These are phyloP conservation scores for Ctenoplectra terminalis DNA, from an alignment of 1,140 invertebrate species.

Conservation along the genomic window DNA sequence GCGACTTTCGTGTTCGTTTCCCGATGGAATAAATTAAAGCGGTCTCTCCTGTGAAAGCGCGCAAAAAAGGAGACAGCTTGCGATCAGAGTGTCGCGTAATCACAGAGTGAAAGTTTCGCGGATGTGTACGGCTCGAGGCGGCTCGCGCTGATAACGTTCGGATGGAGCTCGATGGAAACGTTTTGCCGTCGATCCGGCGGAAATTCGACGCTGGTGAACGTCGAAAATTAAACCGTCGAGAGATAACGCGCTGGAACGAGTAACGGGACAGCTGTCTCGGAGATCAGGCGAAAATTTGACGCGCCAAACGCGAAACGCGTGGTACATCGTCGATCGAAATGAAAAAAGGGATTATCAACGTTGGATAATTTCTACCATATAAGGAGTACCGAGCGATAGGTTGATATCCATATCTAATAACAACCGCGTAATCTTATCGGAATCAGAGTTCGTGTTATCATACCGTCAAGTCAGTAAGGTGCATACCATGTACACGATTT, in stretches of 20 bases:
- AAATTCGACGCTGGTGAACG: too few relatives aligned
- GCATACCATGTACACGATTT: not conserved
- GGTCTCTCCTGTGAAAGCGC: constrained; percentile 18
- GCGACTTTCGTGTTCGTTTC: not conserved
- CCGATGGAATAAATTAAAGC: not conserved
- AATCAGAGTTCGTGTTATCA: constrained; percentile 21
- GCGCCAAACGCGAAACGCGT: not conserved
- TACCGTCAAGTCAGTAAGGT: constrained; percentile 42
- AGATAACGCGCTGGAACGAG: too few relatives aligned
- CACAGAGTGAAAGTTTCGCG: not conserved
- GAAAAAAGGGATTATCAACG: not conserved
- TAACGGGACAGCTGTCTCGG: too few relatives aligned
- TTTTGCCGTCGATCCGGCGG: too few relatives aligned
- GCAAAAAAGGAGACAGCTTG: not conserved
- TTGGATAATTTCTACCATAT: constrained; percentile 31
- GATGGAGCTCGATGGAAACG: too few relatives aligned
- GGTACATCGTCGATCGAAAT: not conserved
- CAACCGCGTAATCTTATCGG: constrained; percentile 60
- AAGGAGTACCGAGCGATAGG: constrained; percentile 37
- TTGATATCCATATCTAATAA: constrained; percentile 50
- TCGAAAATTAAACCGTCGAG: too few relatives aligned
- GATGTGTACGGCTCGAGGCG: not conserved
- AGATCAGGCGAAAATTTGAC: too few relatives aligned
- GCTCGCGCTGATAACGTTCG: not conserved
- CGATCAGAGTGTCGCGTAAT: constrained; percentile 12